Conservation (phyloP, 2,888 invertebrate genomes). For the Germaria angustata region DNA sequence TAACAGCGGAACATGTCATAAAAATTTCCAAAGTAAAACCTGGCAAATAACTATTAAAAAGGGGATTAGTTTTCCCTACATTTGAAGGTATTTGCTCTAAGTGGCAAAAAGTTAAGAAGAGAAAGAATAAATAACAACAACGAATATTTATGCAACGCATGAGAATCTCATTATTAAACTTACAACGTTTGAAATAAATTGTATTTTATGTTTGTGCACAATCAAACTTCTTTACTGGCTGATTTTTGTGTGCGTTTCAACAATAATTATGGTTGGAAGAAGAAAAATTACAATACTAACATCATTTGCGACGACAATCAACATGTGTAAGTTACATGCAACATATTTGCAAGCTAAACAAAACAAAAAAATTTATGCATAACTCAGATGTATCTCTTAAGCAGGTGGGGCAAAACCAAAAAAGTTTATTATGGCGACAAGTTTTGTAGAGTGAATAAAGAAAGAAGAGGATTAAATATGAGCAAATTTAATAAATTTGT, state of each 20-base stretch:
- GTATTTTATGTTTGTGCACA: slow-evolving; percentile 17
- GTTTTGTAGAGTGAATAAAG: too few species aligned
- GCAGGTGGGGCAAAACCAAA: not conserved
- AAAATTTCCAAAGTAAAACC: slow-evolving; percentile 19
- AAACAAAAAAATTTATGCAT: slow-evolving; percentile 31
- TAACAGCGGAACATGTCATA: slow-evolving; percentile 57
- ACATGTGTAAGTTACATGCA: slow-evolving; percentile 62
- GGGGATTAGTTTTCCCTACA: slow-evolving; percentile 20
- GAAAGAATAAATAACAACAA: not conserved
- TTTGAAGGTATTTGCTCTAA: slow-evolving; percentile 41
- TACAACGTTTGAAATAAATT: slow-evolving; percentile 42
- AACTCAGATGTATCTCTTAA: not conserved
- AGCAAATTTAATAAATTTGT: too few species aligned
- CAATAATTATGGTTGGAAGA: slow-evolving; percentile 59
- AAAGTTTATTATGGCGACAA: not conserved
- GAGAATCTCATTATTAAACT: slow-evolving; percentile 56
- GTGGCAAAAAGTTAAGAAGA: slow-evolving; percentile 35
- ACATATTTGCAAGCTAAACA: slow-evolving; percentile 56
- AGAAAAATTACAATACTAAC: slow-evolving; percentile 62
- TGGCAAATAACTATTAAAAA: not conserved
- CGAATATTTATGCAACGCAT: slow-evolving; percentile 56
- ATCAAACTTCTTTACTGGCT: slow-evolving; percentile 4
- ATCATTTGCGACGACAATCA: slow-evolving; percentile 63
- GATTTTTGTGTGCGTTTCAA: slow-evolving; percentile 48
- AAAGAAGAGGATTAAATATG: too few species aligned